These are phyloP conservation scores for Leptestheria dahalacensis DNA, from an alignment of 1,140 invertebrate genomes.

Conservation along the genomic window DNA sequence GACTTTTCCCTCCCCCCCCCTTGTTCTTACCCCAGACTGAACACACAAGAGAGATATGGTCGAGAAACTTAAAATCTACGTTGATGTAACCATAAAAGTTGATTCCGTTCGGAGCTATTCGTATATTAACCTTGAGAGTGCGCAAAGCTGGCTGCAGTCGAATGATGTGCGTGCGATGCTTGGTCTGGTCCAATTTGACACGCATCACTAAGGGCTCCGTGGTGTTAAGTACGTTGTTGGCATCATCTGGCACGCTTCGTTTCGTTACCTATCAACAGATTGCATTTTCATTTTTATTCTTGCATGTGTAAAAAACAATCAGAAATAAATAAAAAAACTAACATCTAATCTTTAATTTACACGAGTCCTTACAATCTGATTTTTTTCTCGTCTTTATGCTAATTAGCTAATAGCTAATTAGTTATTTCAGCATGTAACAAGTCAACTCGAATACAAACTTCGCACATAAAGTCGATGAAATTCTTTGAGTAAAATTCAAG, in stretches of 20 bases:
- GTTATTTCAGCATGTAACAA: too few species aligned
- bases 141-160: constrained; percentile 45
- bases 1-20: too few species aligned
- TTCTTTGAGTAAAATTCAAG: too few species aligned
- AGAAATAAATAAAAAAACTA: constrained; percentile 7
- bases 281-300: constrained; percentile 13
- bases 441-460: too few species aligned
- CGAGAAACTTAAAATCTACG: too few species aligned
- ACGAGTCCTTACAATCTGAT: neutral
- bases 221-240: constrained; percentile 16
- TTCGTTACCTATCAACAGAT: constrained; percentile 10
- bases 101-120: constrained; percentile 21
- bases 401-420: too few species aligned
- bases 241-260: constrained; percentile 17
- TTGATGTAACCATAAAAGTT: too few species aligned
- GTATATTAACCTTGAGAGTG: constrained; percentile 22
- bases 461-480: too few species aligned
- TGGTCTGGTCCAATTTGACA: constrained; percentile 41
- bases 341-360: neutral
- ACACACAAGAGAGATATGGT: too few species aligned
- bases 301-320: constrained; percentile 17
- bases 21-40: too few species aligned
- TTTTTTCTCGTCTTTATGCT: too few species aligned
- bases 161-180: constrained; percentile 42
- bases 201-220: constrained; percentile 34